phyloP scores from a whole-genome alignment of 2,888 invertebrate genomes.

The Lycaena phlaeas region DNA sequence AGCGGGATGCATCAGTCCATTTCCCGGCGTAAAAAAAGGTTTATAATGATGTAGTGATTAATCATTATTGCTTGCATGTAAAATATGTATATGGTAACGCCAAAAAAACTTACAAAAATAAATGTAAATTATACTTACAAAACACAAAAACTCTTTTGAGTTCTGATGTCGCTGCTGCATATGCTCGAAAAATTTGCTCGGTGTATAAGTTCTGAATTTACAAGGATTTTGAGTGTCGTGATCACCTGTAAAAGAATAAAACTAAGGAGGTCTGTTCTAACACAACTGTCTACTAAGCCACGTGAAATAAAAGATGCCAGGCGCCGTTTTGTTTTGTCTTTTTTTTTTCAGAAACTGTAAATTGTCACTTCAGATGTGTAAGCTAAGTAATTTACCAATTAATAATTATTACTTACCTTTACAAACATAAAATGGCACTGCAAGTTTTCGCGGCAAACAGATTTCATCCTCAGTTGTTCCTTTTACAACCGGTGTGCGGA shows the following conservation, averaged over 20 bases:
- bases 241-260: slow-evolving; percentile 17
- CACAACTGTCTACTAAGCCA: too few relatives aligned
- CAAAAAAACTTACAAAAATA: neutral
- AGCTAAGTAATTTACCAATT: too few relatives aligned
- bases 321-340: too few relatives aligned
- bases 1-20: too few relatives aligned
- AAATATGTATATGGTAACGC: too few relatives aligned
- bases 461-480: slow-evolving; percentile 19
- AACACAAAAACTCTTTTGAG: slow-evolving; percentile 31
- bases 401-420: slow-evolving; percentile 37
- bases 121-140: slow-evolving; percentile 37
- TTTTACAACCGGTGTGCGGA: slow-evolving; percentile 26
- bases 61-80: too few relatives aligned
- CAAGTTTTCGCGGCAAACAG: slow-evolving; percentile 39
- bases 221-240: slow-evolving; percentile 27
- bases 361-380: too few relatives aligned
- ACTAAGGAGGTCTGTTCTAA: too few relatives aligned
- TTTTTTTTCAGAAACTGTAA: too few relatives aligned
- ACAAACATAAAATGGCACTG: slow-evolving; percentile 45
- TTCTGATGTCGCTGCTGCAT: slow-evolving; percentile 31
- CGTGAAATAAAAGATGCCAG: too few relatives aligned
- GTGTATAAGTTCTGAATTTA: slow-evolving; percentile 43
- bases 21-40: too few relatives aligned
- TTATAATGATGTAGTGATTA: too few relatives aligned
- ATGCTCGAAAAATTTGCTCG: slow-evolving; percentile 48